These are phyloP conservation scores for Meghimatium bilineatum DNA, from an alignment of 2,888 invertebrate genomes.

Conservation along the genomic window DNA sequence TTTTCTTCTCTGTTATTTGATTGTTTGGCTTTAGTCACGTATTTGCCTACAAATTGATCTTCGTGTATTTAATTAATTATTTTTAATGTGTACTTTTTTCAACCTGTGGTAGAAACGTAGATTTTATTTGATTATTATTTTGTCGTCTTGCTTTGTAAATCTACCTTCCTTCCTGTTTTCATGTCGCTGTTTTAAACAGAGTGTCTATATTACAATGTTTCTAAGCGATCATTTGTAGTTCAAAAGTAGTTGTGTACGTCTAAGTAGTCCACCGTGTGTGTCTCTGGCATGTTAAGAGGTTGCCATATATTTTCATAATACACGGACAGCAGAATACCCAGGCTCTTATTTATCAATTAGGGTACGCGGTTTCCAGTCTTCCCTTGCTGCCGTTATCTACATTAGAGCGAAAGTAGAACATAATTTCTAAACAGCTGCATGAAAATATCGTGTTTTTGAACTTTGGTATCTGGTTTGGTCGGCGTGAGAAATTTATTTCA, in stretches of 20 bases:
- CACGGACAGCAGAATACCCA: background rate
- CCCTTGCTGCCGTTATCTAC: background rate
- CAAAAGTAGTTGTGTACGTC: background rate
- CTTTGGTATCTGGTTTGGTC: background rate
- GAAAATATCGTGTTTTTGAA: background rate
- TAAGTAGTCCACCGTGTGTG: background rate
- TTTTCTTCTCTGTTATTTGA: too few species aligned
- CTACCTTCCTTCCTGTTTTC: background rate
- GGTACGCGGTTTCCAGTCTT: background rate
- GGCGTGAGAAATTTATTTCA: slow-evolving; percentile 16
- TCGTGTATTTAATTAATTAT: too few species aligned
- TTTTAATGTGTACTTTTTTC: too few species aligned
- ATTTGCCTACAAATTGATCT: too few species aligned
- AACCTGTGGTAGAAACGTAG: too few species aligned
- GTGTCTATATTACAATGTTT: too few species aligned
- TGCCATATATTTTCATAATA: background rate
- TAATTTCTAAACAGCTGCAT: background rate
- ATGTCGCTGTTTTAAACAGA: background rate
- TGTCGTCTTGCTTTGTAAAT: background rate
- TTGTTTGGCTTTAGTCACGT: too few species aligned
- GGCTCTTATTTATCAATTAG: background rate
- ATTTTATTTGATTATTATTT: too few species aligned
- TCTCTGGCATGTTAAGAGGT: background rate
- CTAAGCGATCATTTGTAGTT: background rate
- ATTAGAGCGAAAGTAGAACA: slow-evolving; percentile 1